Evolutionary conservation across 2,113 vertebrate genomes (phyloP).

Genomic region (Lamprotornis superbus): DNA sequence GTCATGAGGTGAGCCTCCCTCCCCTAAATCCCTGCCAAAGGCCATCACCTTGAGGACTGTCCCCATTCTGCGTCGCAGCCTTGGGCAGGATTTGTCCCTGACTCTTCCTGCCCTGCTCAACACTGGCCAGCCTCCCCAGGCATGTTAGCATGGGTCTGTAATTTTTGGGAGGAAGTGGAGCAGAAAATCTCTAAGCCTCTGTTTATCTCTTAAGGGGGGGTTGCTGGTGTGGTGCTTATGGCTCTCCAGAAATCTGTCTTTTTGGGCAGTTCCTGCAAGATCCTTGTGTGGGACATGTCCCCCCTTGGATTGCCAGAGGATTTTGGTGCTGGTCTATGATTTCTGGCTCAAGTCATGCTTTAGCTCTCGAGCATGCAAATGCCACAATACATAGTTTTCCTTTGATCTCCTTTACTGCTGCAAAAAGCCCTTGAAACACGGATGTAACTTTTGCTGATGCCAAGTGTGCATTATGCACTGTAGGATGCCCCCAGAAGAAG

Average conservation of each 20-base stretch:
- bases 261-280: background rate
- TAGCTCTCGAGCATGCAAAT: background rate
- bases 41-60: rapidly evolving
- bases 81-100: background rate
- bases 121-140: background rate
- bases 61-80: rapidly evolving
- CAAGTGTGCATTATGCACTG: rapidly evolving
- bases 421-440: background rate
- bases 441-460: background rate
- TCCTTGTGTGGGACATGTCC: rapidly evolving
- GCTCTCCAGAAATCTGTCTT: background rate
- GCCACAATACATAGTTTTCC: background rate
- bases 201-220: background rate
- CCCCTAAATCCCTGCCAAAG: background rate
- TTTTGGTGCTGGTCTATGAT: background rate
- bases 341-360: background rate
- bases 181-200: constrained; percentile 7
- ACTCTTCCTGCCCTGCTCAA: background rate
- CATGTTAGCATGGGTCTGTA: background rate
- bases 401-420: background rate
- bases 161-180: constrained; percentile 8
- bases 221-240: background rate
- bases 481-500: background rate
- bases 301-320: background rate
- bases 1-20: background rate